These are phyloP conservation scores for Acrobasis repandana DNA, from an alignment of 2,888 invertebrate genomes.

Conservation along the genomic window DNA sequence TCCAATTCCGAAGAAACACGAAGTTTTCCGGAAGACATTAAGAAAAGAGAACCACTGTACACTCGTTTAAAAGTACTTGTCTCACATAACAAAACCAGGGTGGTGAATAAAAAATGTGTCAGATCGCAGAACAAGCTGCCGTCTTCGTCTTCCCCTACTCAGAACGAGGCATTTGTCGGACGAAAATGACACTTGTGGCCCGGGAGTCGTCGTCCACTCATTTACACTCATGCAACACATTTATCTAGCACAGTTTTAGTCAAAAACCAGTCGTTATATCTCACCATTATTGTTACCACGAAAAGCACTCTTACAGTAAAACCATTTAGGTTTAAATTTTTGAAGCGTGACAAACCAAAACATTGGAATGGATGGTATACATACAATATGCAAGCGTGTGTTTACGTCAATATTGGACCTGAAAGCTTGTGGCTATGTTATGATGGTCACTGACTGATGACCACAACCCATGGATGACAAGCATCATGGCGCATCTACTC, in stretches of 20 bases:
- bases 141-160: no score
- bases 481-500: constrained; percentile 16
- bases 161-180: no score
- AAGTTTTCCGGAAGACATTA: no score
- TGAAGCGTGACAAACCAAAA: not conserved
- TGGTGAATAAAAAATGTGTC: no score
- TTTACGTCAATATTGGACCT: constrained; percentile 77
- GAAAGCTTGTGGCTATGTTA: constrained; percentile 74
- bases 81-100: no score
- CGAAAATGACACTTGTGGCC: no score
- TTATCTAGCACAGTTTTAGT: not conserved
- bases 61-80: no score
- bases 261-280: not conserved
- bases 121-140: no score
- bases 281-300: not conserved
- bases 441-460: constrained; percentile 28
- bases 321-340: not conserved
- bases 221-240: not conserved
- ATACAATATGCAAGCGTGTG: constrained; percentile 28
- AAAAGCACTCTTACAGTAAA: no score
- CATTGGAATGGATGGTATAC: constrained; percentile 23
- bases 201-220: no score
- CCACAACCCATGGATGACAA: constrained; percentile 31
- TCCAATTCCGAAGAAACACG: no score
- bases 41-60: no score